phyloP scores from a whole-genome alignment of 2,113 vertebrate genomes.

The Brachirus orientalis region DNA sequence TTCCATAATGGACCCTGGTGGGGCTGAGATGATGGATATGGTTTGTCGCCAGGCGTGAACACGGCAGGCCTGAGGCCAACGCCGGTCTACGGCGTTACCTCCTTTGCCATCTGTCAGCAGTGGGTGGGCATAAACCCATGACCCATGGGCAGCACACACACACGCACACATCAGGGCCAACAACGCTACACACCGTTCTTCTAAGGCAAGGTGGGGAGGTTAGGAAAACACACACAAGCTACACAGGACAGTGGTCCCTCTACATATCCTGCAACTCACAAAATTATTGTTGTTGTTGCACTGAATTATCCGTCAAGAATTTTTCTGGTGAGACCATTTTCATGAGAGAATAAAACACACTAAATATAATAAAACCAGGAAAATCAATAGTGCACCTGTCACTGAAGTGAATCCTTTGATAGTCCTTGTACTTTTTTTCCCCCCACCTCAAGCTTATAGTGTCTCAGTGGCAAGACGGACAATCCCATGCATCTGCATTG shows the following conservation, averaged over 20 bases:
- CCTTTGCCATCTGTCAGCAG: constrained; percentile 75
- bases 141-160: constrained; percentile 33
- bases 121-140: constrained; percentile 59
- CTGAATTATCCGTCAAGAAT: no score
- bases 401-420: constrained; percentile 23
- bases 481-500: constrained; percentile 67
- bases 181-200: constrained; percentile 28
- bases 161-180: constrained; percentile 42
- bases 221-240: constrained; percentile 25
- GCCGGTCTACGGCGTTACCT: constrained; percentile 60
- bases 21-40: constrained; percentile 77
- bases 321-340: constrained; percentile 34
- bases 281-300: not conserved
- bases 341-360: constrained; percentile 18
- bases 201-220: constrained; percentile 31
- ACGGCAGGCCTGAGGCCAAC: constrained; percentile 50
- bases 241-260: constrained; percentile 20
- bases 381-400: constrained; percentile 44
- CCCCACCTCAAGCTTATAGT: constrained; percentile 15
- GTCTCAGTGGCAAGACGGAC: constrained; percentile 39
- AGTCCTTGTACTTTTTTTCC: constrained; percentile 4
- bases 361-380: constrained; percentile 31
- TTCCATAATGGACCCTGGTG: constrained; percentile 69
- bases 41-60: constrained; percentile 65
- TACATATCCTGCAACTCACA: not conserved